phyloP scores from a whole-genome alignment of 2,797 vertebrate genomes.

The Bufotes viridis region DNA sequence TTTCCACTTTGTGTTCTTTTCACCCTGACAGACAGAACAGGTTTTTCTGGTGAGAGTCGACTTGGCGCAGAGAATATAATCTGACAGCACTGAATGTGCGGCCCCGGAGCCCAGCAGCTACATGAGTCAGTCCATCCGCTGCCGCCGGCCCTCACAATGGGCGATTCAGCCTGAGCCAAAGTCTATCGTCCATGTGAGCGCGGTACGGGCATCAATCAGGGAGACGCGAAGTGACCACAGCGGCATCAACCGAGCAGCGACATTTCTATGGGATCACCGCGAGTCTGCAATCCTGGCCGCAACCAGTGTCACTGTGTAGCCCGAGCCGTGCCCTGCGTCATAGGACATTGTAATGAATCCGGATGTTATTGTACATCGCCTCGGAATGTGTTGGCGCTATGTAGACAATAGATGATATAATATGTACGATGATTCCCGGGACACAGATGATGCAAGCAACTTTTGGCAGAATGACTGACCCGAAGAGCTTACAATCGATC shows the following conservation, averaged over 20 bases:
- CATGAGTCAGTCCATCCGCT: constrained; percentile 8
- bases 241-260: neutral
- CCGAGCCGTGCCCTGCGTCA: neutral
- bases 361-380: neutral
- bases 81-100: constrained; percentile 5
- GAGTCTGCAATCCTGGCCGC: no score
- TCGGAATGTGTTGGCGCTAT: neutral
- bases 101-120: neutral
- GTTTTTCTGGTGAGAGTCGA: constrained; percentile 6
- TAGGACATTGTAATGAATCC: neutral
- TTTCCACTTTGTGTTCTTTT: constrained; percentile 5
- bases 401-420: neutral
- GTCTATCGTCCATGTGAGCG: no score
- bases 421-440: neutral
- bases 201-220: neutral
- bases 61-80: neutral
- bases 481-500: constrained; percentile 12
- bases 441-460: neutral
- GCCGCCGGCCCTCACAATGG: neutral
- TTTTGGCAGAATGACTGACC: neutral
- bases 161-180: neutral
- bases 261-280: neutral
- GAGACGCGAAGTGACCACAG: neutral
- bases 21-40: neutral
- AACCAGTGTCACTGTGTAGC: no score